phyloP scores from a whole-genome alignment of 37 sponge, comb jelly and placozoan species.

The Tethya wilhelma region DNA sequence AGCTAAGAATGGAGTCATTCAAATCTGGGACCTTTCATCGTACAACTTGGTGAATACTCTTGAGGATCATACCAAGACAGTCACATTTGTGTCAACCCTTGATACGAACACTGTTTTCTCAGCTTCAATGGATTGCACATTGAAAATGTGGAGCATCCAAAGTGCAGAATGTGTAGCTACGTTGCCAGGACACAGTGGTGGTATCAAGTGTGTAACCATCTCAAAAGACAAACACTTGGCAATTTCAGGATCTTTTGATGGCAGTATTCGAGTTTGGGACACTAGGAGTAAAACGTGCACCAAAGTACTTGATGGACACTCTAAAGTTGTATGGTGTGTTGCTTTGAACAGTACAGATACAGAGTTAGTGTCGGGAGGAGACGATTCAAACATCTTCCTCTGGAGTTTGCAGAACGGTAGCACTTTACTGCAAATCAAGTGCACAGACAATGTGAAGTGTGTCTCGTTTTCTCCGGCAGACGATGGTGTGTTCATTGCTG shows the following conservation, averaged over 20 bases:
- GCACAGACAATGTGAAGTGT: constrained; percentile 51
- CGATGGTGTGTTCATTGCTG: constrained; percentile 26
- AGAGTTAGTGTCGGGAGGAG: constrained; percentile 33
- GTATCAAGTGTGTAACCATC: constrained; percentile 33
- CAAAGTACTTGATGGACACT: constrained; percentile 40
- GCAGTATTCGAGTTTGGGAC: constrained; percentile 44
- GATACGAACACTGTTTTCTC: background rate
- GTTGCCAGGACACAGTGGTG: constrained; percentile 22
- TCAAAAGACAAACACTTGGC: constrained; percentile 13
- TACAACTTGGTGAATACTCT: background rate
- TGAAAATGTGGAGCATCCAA: constrained; percentile 28
- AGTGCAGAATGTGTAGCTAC: background rate
- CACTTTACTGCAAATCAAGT: constrained; percentile 13
- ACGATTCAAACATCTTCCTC: constrained; percentile 33
- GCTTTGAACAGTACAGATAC: constrained; percentile 4
- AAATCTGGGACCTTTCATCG: constrained; percentile 4
- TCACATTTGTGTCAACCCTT: background rate
- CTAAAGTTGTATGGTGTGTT: constrained; percentile 38
- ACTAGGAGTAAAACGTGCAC: background rate
- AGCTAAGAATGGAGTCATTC: constrained; percentile 10
- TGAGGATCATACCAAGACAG: constrained; percentile 19
- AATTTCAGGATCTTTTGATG: constrained; percentile 53
- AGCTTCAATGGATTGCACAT: constrained; percentile 24
- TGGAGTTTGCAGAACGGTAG: constrained; percentile 29
- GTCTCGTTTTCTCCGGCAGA: background rate